Conservation (phyloP, 2,888 invertebrate genomes). For the Mayetiola destructor region DNA sequence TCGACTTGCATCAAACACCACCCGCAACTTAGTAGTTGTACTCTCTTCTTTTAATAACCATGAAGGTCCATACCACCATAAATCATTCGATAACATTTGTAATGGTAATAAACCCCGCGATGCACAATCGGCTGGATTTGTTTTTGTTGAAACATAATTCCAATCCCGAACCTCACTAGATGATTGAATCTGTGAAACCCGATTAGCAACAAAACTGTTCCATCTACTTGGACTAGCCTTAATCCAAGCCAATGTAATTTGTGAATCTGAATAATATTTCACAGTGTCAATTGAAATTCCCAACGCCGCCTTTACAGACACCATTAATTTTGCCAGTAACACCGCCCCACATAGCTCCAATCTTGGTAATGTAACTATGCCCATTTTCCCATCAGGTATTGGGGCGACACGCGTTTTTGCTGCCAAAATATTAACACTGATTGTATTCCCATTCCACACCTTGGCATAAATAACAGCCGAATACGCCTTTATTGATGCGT, state of each 20-base stretch:
- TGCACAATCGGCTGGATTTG: background rate
- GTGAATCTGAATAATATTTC: constrained; percentile 23
- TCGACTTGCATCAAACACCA: constrained; percentile 17
- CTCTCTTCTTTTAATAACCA: background rate
- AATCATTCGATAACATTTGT: background rate
- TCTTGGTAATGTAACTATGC: too few relatives aligned
- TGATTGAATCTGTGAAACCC: background rate
- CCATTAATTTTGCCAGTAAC: background rate
- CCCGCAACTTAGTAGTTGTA: constrained; percentile 15
- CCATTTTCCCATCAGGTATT: constrained; percentile 17
- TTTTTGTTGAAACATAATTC: background rate
- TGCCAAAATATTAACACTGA: constrained; percentile 4
- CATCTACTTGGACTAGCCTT: background rate
- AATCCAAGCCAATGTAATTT: constrained; percentile 24
- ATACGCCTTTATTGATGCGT: constrained; percentile 15
- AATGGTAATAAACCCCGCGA: background rate
- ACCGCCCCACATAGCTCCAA: constrained; percentile 23
- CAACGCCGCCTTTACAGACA: constrained; percentile 3
- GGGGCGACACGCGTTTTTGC: constrained; percentile 18
- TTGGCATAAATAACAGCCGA: constrained; percentile 16
- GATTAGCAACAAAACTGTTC: background rate
- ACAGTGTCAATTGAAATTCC: background rate
- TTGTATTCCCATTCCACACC: background rate
- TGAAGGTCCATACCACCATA: background rate
- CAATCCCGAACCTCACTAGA: background rate